phyloP scores from a whole-genome alignment of 2,113 vertebrate genomes.

The pig (Sus scrofa) region T2T-Sscrofa CM000829.6:67069501-67070000 shows the following conservation, averaged over 20 bases:
- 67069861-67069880: not conserved
- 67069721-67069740: too few species aligned
- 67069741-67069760: not conserved
- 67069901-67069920: not conserved
- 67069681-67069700: too few species aligned
- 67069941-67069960: not conserved
- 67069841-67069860: not conserved
- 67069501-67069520: too few species aligned
- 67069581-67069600: too few species aligned
- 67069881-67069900: not conserved
- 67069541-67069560: too few species aligned
- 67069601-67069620: too few species aligned
- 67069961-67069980: not conserved
- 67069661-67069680: too few species aligned
- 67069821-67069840: not conserved
- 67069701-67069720: too few species aligned
- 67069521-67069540: too few species aligned
- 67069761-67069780: not conserved
- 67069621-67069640: too few species aligned
- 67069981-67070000: accelerated
- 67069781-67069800: not conserved
- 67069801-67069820: not conserved
- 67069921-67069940: not conserved
- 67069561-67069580: too few species aligned
- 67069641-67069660: too few species aligned